Base-by-base conservation (phyloP, 2,888 invertebrate genomes). In the Schizotus pectinicornis region DNA sequence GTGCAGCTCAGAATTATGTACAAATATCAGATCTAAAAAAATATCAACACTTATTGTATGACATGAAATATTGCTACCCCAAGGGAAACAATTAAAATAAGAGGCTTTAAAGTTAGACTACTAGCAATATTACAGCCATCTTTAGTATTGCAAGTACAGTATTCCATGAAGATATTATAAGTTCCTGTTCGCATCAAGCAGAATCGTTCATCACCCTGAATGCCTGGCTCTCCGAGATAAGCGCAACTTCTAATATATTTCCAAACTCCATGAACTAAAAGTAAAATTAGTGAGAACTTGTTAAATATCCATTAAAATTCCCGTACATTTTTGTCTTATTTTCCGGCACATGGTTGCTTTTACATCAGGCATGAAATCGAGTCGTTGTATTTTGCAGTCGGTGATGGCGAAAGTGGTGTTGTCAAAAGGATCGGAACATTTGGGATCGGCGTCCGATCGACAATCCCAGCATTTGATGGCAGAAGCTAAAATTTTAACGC, bases 141-240 rank as follows among this genome's bases (percentile, higher is more conserved):
- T 79, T 95, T 95, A 72, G 91, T 92, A 70, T 92, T 92, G 71
- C 95, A 95, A 0, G 94, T 94, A 76, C 95, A 96, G 72, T 92
- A 94, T 79, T 96, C 95, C 82, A 94, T 89, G 76, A 95, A 95
- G 66, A 96, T 94, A 76, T 96, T 94, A 79, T 93, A 94, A 0
- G 93, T 93, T 12, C 95, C 95, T 0, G 93, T 92, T 70, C 94
- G 84, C 90, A 95, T 92, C 7, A 94, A 81, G 69, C 95, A 95
- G 79, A 91, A 95, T 51, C 95, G 83, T 78, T 95, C 95, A 70
- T 95, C 95, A 0, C 94, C 93, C 70, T 86, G 88, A 46, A 95
- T 91, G 0, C 95, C 95, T 0, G 94, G 93, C 67, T 94, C 94
- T 0, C 95, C 95, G 72, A 95, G 84, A 73, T 89, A 94, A 0